phyloP scores from a whole-genome alignment of 2,888 invertebrate genomes.

The Hypselothyrea guttata region DNA sequence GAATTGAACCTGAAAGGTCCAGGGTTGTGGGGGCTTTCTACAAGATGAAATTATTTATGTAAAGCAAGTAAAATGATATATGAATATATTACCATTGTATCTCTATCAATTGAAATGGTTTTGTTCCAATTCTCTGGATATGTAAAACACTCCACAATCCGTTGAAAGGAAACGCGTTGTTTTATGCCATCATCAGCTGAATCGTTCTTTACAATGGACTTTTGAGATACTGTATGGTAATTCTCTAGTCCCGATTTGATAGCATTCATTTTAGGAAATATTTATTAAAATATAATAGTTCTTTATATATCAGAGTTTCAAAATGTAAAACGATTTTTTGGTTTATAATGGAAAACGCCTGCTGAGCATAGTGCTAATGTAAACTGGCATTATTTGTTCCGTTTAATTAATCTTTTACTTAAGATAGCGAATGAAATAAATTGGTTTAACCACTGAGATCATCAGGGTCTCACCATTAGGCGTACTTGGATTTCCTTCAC shows the following conservation, averaged over 20 bases:
- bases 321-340: no score
- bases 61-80: no score
- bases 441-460: constrained; percentile 35
- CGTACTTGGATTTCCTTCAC: constrained; percentile 43
- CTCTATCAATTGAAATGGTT: not conserved
- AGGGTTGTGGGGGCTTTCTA: no score
- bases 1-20: no score
- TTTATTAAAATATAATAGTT: not conserved
- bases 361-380: no score
- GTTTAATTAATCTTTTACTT: no score
- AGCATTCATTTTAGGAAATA: constrained; percentile 12
- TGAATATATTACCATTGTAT: not conserved
- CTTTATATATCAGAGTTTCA: no score
- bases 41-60: no score
- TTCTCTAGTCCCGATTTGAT: not conserved
- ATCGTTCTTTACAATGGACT: constrained; percentile 1
- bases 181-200: not conserved
- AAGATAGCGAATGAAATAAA: constrained; percentile 8
- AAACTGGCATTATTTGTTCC: no score
- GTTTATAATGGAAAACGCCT: no score
- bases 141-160: constrained; percentile 31
- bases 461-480: constrained; percentile 46
- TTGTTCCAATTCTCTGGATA: constrained; percentile 24
- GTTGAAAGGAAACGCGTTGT: constrained; percentile 45
- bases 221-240: not conserved